Percentiles rank a stretch among this genome's conserved stretches.
Conservation (phyloP, 2,888 invertebrate species). For the Willowsia nigromaculata region DNA sequence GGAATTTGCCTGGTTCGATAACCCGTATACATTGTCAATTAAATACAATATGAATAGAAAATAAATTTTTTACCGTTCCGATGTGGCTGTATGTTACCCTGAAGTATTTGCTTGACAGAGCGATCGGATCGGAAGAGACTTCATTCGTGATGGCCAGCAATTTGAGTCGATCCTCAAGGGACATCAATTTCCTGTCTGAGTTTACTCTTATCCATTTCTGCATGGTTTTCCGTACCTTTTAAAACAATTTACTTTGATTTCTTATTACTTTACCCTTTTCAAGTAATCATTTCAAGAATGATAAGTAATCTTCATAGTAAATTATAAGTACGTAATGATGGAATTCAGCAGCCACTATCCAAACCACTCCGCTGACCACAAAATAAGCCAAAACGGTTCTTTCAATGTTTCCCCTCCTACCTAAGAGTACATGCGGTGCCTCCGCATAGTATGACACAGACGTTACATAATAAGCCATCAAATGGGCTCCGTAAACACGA, state of each 20-base stretch:
- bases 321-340: slow-evolving; percentile 23
- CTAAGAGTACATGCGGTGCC: slow-evolving; percentile 9
- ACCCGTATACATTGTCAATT: no score
- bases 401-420: neutral
- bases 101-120: slow-evolving; percentile 28
- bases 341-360: slow-evolving; percentile 37
- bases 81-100: slow-evolving; percentile 8
- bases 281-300: no score
- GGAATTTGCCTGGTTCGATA: no score
- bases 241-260: no score
- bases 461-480: neutral
- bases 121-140: neutral
- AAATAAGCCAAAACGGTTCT: neutral
- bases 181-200: neutral
- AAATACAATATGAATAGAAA: no score
- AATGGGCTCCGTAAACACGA: neutral
- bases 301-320: no score
- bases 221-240: neutral
- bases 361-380: neutral
- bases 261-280: no score
- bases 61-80: no score
- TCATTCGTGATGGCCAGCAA: neutral
- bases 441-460: slow-evolving; percentile 30
- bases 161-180: slow-evolving; percentile 23
- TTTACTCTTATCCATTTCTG: neutral